Base-by-base conservation (phyloP, 2,888 invertebrate species). In the Troides aeacus region DNA sequence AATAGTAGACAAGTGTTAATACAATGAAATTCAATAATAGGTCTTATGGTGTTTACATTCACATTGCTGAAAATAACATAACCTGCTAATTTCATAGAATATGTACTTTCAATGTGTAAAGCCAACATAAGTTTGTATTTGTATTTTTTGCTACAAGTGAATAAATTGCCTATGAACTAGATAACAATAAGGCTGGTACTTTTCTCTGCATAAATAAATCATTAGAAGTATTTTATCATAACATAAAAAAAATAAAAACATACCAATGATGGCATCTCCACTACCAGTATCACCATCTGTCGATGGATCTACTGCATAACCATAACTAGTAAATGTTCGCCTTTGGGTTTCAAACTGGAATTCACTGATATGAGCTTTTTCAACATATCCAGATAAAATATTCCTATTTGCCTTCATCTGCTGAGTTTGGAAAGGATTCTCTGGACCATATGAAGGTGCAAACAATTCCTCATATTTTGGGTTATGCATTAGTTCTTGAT, bases 271-370 rank as follows among this genome's bases (percentile, higher is more conserved):
- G 24, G 87, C 84, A 75, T 93, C 91, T 0, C 89, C 93, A 71
- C 85, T 88, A 0, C 82, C 86, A 1, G 76, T 79, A 68, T 87
- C 88, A 0, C 81, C 84, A 57, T 84, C 90, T 77, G 96, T 96
- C 0, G 98, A 97, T 0, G 99, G 99, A 92, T 99, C 99, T 72
- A 98, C 85, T 0, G 99, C 99, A 92, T 97, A 98, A 3, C 99
- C 99, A 82, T 96, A 99, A 83, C 98, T 98, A 56, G 96, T 95
- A 85, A 99, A 99, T 23, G 99, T 99, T 78, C 98, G 92, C 70
- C 99, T 93, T 83, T 99, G 99, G 84, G 97, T 98, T 87, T 99
- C 99, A 94, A 99, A 99, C 79, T 99, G 97, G 87, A 99, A 99
- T 78, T 97, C 97, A 88, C 97, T 99, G 64, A 99, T 95, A 85